These are phyloP conservation scores for Phlogophora meticulosa DNA, from an alignment of 2,888 invertebrate genomes.

Conservation along the genomic window DNA sequence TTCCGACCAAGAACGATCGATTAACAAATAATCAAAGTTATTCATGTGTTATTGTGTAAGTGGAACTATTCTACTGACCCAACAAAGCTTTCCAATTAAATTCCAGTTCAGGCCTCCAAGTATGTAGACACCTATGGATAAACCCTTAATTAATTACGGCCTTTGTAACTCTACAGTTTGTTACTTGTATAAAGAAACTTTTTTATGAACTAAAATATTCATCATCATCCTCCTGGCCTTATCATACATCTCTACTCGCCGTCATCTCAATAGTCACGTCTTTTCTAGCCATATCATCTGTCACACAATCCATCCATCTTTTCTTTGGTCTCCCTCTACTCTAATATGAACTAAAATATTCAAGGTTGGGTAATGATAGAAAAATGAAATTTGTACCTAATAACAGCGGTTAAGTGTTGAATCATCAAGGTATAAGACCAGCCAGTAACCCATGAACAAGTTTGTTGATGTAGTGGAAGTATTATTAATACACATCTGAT, in stretches of 20 bases:
- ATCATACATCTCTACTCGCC: too few species aligned
- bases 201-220: slow-evolving; percentile 9
- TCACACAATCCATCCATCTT: too few species aligned
- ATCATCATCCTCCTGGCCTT: too few species aligned
- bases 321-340: too few species aligned
- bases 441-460: background rate
- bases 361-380: background rate
- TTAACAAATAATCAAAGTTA: slow-evolving; percentile 23
- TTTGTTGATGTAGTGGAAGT: background rate
- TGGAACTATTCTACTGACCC: slow-evolving; percentile 20
- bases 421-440: background rate
- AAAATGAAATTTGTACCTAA: background rate
- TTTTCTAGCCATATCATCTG: too few species aligned
- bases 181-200: background rate
- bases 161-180: slow-evolving; percentile 14
- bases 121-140: slow-evolving; percentile 19
- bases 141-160: slow-evolving; percentile 28
- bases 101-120: slow-evolving; percentile 3
- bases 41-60: slow-evolving; percentile 22
- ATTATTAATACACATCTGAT: too few species aligned
- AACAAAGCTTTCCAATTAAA: slow-evolving; percentile 45
- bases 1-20: slow-evolving; percentile 1
- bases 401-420: background rate
- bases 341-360: slow-evolving; percentile 5
- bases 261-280: too few species aligned